These are phyloP conservation scores for Leucozona laternaria DNA, from an alignment of 2,888 invertebrate genomes.

Conservation along the genomic window DNA sequence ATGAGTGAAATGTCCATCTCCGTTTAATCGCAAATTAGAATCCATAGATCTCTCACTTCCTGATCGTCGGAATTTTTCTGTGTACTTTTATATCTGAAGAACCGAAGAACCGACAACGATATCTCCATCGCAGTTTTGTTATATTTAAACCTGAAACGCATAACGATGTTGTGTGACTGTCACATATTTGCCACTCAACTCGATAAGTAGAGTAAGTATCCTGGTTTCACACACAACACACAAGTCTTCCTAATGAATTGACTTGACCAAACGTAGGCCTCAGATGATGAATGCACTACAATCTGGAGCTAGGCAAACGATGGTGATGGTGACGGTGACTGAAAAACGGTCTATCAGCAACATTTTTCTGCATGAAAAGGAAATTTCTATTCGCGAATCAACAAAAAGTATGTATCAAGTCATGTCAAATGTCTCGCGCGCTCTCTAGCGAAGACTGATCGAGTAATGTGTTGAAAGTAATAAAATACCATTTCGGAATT, in stretches of 20 bases:
- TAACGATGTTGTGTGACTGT: constrained; percentile 61
- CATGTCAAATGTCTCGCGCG: constrained; percentile 68
- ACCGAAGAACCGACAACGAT: background rate
- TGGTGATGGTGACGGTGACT: constrained; percentile 41
- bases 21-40: constrained; percentile 47
- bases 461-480: constrained; percentile 66
- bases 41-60: constrained; percentile 52
- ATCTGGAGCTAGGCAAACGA: constrained; percentile 8
- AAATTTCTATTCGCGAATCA: constrained; percentile 51
- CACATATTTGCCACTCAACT: constrained; percentile 67
- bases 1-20: constrained; percentile 54
- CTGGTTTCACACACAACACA: constrained; percentile 15
- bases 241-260: constrained; percentile 54
- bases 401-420: constrained; percentile 66
- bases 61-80: constrained; percentile 47
- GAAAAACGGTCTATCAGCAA: constrained; percentile 49
- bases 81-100: constrained; percentile 13
- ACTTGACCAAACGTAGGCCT: constrained; percentile 47
- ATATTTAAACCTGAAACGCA: constrained; percentile 38
- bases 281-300: constrained; percentile 39
- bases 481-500: constrained; percentile 72
- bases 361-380: constrained; percentile 62
- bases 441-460: constrained; percentile 58
- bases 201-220: constrained; percentile 33
- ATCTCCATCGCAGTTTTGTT: constrained; percentile 3